These are phyloP conservation scores for Vipera ursinii DNA, from an alignment of 2,797 vertebrate genomes.

Conservation along the genomic window DNA sequence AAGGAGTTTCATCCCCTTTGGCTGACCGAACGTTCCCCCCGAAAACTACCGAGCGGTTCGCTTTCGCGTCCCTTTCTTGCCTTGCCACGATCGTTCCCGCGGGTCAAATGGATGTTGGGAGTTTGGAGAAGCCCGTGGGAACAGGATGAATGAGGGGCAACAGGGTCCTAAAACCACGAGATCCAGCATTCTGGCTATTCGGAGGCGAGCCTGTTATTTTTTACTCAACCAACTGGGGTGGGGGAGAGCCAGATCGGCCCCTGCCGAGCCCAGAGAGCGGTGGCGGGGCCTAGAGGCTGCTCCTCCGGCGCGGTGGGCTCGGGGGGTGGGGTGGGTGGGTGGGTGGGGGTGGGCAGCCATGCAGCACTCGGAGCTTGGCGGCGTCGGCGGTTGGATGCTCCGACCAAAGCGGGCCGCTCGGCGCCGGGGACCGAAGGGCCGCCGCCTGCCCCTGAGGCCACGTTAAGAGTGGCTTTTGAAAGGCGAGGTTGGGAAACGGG, in stretches of 20 bases:
- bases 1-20: not conserved
- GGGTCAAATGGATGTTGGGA: not conserved
- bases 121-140: not conserved
- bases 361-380: not conserved
- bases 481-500: too few relatives aligned
- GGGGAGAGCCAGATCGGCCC: not conserved
- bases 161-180: accelerated
- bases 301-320: not conserved
- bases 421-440: not conserved
- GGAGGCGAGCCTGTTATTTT: slow-evolving; percentile 13
- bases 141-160: not conserved
- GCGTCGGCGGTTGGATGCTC: not conserved
- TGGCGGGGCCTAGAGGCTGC: not conserved
- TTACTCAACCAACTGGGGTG: slow-evolving; percentile 10
- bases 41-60: not conserved
- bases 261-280: not conserved
- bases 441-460: too few relatives aligned
- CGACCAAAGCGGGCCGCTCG: not conserved
- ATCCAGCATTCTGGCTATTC: not conserved
- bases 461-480: too few relatives aligned
- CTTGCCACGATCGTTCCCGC: not conserved
- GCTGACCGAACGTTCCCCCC: not conserved
- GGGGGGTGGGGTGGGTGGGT: too few relatives aligned
- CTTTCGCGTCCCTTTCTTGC: not conserved
- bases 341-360: not conserved